phyloP scores from a whole-genome alignment of 2,113 vertebrate genomes.

The Siphamia tubifer region DNA sequence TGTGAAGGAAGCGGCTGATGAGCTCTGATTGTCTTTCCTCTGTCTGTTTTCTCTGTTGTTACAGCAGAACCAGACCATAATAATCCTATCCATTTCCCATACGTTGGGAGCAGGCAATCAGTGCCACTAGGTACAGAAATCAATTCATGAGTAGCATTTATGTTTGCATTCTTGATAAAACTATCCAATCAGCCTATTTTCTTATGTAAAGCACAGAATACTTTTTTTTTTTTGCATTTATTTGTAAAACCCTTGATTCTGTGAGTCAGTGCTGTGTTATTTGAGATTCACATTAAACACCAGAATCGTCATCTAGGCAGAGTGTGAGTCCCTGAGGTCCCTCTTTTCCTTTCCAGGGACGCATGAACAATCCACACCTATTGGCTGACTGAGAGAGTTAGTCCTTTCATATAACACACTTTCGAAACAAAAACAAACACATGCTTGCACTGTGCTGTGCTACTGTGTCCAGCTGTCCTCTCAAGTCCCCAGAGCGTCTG shows the following conservation, averaged over 20 bases:
- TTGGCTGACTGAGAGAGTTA: slow-evolving; percentile 25
- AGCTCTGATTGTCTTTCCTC: slow-evolving; percentile 76
- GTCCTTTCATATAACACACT: slow-evolving; percentile 34
- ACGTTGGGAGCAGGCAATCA: slow-evolving; percentile 64
- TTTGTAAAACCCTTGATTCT: neutral
- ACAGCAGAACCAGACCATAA: slow-evolving; percentile 70
- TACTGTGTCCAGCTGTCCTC: slow-evolving; percentile 42
- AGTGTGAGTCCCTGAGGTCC: slow-evolving; percentile 31
- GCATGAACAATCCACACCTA: slow-evolving; percentile 43
- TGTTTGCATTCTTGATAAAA: slow-evolving; percentile 18
- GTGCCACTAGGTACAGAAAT: slow-evolving; percentile 27
- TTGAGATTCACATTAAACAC: too few species aligned
- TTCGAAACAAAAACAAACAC: slow-evolving; percentile 41
- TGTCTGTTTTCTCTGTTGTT: slow-evolving; percentile 78
- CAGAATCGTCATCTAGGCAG: too few species aligned
- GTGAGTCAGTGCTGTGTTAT: too few species aligned
- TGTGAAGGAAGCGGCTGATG: slow-evolving; percentile 77
- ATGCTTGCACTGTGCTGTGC: neutral
- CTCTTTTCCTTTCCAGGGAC: neutral
- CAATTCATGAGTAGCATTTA: slow-evolving; percentile 32
- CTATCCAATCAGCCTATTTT: slow-evolving; percentile 35
- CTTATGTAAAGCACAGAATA: neutral
- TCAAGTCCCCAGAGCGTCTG: slow-evolving; percentile 11
- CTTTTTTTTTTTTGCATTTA: neutral
- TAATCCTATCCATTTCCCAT: slow-evolving; percentile 75